A percentile compares a stretch with the other conserved stretches of the same genome.
Conservation (phyloP, 2,113 vertebrate genomes). For the Dromas ardeola region DNA sequence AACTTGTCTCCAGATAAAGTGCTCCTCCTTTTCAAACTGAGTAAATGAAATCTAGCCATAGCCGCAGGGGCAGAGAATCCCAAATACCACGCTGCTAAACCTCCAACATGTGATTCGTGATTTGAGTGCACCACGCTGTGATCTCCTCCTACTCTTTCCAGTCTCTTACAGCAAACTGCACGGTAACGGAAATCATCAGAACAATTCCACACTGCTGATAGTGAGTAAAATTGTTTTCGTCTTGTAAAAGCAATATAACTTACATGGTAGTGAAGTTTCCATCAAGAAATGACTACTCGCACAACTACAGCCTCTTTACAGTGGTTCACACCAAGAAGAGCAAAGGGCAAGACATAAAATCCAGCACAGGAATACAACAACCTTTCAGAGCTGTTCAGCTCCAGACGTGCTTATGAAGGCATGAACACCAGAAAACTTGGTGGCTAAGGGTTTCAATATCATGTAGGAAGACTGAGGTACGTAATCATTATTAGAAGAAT, state of each 20-base stretch:
- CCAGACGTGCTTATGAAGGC: background rate
- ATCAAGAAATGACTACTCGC: constrained; percentile 10
- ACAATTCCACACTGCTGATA: background rate
- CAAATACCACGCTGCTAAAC: background rate
- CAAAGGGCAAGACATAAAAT: background rate
- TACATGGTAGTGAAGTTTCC: constrained; percentile 3
- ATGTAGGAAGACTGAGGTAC: background rate
- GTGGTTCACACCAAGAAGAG: background rate
- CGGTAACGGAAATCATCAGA: background rate
- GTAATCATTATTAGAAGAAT: background rate
- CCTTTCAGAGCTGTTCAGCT: background rate
- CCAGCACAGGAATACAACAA: background rate
- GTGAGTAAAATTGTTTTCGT: background rate
- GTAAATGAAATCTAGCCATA: background rate
- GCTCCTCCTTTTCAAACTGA: background rate
- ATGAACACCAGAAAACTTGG: background rate
- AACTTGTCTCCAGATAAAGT: background rate
- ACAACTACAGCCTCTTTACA: background rate
- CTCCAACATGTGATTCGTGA: background rate
- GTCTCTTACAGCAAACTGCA: background rate
- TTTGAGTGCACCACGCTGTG: background rate
- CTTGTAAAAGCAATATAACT: background rate
- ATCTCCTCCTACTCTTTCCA: constrained; percentile 62
- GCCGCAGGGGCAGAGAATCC: constrained; percentile 11
- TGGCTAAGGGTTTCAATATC: background rate